A percentile compares a stretch with the other conserved stretches of the same genome.
These are phyloP conservation scores for Thalassophryne amazonica DNA, from an alignment of 2,797 vertebrate species.

Conservation along the genomic window DNA sequence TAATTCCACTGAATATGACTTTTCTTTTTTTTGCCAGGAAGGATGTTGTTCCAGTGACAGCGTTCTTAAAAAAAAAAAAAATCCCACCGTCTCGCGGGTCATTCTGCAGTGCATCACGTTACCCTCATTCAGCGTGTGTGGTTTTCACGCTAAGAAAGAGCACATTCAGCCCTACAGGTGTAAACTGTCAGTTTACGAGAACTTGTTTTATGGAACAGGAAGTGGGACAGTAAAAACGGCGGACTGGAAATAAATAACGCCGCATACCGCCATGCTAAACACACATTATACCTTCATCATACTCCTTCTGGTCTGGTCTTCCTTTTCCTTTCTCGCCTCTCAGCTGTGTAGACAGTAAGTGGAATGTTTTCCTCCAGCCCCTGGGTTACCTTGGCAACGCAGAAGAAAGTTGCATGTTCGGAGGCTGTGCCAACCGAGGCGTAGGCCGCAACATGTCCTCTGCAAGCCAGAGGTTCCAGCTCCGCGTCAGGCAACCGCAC, in stretches of 20 bases:
- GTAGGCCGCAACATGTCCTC: conserved; percentile 30
- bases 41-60: conserved; percentile 29
- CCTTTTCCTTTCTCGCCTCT: not conserved
- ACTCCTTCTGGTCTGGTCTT: conserved; percentile 4
- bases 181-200: conserved; percentile 44
- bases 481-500: conserved; percentile 8
- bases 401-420: conserved; percentile 30
- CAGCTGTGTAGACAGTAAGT: conserved; percentile 45
- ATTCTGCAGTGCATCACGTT: conserved; percentile 3
- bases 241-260: conserved; percentile 40
- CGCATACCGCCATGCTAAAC: conserved; percentile 34
- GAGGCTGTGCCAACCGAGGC: conserved; percentile 40
- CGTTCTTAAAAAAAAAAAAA: not conserved
- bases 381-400: conserved; percentile 60
- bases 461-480: conserved; percentile 23
- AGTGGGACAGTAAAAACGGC: conserved; percentile 43
- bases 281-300: conserved; percentile 33
- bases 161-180: conserved; percentile 52
- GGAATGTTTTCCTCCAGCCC: conserved; percentile 48
- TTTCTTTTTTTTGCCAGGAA: not conserved
- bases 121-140: conserved; percentile 36
- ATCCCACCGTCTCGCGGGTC: conserved; percentile 3
- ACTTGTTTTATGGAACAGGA: conserved; percentile 49
- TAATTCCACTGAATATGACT: not conserved
- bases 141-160: conserved; percentile 37